Evolutionary conservation across 2,113 vertebrate species (phyloP).

Genomic region (Tragelaphus buxtoni): DNA sequence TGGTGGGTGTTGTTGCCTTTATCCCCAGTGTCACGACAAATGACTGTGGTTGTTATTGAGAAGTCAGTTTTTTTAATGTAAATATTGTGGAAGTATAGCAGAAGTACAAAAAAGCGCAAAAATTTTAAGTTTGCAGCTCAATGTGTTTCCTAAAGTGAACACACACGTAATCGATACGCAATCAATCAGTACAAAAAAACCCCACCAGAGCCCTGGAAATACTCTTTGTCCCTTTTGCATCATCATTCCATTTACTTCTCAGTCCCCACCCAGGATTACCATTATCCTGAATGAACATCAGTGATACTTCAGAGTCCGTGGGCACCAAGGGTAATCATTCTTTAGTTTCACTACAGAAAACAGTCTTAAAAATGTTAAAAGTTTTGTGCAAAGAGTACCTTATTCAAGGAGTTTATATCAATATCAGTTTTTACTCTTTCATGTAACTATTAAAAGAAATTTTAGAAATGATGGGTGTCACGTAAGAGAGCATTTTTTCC

Average conservation of each 20-base stretch:
- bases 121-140: neutral
- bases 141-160: neutral
- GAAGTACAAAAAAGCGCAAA: neutral
- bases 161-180: neutral
- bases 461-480: neutral
- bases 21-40: neutral
- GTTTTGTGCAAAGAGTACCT: neutral
- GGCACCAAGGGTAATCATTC: neutral
- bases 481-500: neutral
- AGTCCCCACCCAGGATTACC: too few species aligned
- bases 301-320: rapidly evolving
- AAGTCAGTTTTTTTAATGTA: neutral
- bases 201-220: neutral
- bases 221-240: neutral
- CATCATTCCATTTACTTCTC: neutral
- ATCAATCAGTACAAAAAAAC: neutral
- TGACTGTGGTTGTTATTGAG: neutral
- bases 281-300: neutral
- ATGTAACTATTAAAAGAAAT: neutral
- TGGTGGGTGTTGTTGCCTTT: too few species aligned
- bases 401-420: neutral
- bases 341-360: neutral
- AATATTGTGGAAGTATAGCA: neutral
- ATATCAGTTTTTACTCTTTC: neutral
- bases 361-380: neutral